Percentiles rank a stretch among this genome's conserved stretches.
phyloP scores from a whole-genome alignment of 2,888 invertebrate species.

The Melieria crassipennis region DNA sequence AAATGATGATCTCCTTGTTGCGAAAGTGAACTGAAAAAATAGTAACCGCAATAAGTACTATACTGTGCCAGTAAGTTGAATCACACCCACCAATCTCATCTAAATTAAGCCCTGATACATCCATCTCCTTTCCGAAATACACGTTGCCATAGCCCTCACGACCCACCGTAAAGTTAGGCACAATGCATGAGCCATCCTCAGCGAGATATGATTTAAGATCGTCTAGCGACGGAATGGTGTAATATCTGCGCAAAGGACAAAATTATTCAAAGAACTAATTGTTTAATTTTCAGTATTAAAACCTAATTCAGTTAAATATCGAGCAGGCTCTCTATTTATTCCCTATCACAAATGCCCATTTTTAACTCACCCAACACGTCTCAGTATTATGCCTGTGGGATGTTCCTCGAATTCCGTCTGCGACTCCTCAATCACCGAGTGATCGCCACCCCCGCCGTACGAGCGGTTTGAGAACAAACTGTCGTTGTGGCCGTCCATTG shows the following conservation, averaged over 20 bases:
- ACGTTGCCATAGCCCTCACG: conserved; percentile 91
- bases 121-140: conserved; percentile 83
- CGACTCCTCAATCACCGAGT: conserved; percentile 46
- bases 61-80: background rate
- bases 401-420: conserved; percentile 64
- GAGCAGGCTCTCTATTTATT: too few species aligned
- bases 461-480: conserved; percentile 53
- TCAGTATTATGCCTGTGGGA: conserved; percentile 80
- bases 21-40: conserved; percentile 81
- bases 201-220: conserved; percentile 79
- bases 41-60: background rate
- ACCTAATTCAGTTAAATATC: too few species aligned
- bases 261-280: background rate
- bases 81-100: conserved; percentile 78
- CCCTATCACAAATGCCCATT: background rate
- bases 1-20: conserved; percentile 93
- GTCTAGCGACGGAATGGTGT: conserved; percentile 86
- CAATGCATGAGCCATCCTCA: conserved; percentile 79
- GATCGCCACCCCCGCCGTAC: conserved; percentile 48
- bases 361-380: conserved; percentile 72
- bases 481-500: conserved; percentile 46
- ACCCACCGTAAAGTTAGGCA: conserved; percentile 89
- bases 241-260: conserved; percentile 70
- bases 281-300: too few species aligned
- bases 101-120: conserved; percentile 85